Evolutionary conservation across 2,113 vertebrate species (phyloP).

Genomic region (Diadophis punctatus): DNA sequence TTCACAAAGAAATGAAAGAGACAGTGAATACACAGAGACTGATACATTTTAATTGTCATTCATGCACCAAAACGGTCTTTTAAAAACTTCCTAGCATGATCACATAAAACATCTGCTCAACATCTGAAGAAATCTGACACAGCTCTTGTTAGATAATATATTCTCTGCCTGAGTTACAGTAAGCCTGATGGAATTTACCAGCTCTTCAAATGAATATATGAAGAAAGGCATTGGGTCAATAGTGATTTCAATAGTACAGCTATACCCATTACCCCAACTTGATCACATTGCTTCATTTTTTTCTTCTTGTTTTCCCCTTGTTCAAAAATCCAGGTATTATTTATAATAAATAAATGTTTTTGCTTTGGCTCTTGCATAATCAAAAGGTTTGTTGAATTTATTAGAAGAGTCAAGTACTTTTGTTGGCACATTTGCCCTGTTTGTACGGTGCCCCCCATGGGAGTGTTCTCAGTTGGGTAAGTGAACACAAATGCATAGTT

Average conservation of each 20-base stretch:
- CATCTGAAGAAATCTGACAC: background rate
- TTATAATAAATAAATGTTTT: constrained; percentile 78
- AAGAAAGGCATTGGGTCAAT: background rate
- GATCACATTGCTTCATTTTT: background rate
- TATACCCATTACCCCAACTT: background rate
- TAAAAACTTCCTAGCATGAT: background rate
- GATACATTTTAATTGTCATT: constrained; percentile 59
- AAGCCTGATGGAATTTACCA: background rate
- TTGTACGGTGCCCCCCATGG: background rate
- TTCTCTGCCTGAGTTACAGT: background rate
- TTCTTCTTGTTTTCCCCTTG: constrained; percentile 23
- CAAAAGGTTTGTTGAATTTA: constrained; percentile 66
- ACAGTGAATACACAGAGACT: constrained; percentile 6
- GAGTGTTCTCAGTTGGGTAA: background rate
- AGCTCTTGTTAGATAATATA: background rate
- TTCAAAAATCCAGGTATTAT: constrained; percentile 41
- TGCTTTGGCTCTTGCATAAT: constrained; percentile 76
- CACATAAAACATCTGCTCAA: background rate
- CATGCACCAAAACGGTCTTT: constrained; percentile 24
- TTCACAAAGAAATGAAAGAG: background rate
- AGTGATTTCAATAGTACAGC: background rate
- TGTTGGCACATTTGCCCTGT: constrained; percentile 19
- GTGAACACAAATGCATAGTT: background rate
- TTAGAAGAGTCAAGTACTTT: constrained; percentile 39
- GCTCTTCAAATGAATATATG: background rate